Base-by-base conservation (phyloP, 2,888 invertebrate species). In the Selenia dentaria region DNA sequence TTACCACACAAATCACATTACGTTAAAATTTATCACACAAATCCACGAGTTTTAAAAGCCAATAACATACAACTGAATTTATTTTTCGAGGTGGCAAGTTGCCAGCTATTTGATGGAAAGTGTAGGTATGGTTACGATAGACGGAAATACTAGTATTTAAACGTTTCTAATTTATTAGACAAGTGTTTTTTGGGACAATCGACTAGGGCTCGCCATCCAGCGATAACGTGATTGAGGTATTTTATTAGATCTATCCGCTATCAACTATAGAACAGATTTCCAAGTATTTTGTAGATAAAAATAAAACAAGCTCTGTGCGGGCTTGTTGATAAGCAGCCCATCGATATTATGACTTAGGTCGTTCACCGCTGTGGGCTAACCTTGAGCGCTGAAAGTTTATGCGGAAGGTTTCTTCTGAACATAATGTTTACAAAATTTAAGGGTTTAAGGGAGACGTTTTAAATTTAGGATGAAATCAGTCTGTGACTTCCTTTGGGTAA, bases 91-190 rank as follows among this genome's bases (percentile, higher is more conserved):
- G 4, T 48, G 47, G 47, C 47, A 18, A 8, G 2, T 4, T 1
- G 37, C 47, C 47, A 48, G 22, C 39, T 24, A 2, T 31, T 39
- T 39, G 33, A 36, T 36, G 26, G 31, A 47, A 41, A 38, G 10
- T 32, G 36, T 41, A 32, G 47, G 28, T 42, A 41, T 37, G 27
- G 16, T 46, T 32, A 35, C 46, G 39, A 46, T 36, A 36, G 40
- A 48, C 24, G 13, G 31, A 40, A 32, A 31, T 11, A 20, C 28
- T 35, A 36, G 47, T 36, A 37, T 37, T 33, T 46, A 32, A 37
- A 28, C 32, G 41, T 34, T 2, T 9, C 27, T 48, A 36, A 41
- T 48, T 48, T 48, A 48, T 48, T 33, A 20, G 33, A 33, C 39
- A 37, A 25, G 33, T 22, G 41, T 36, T 42, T 38, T n/a, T 28